Evolutionary conservation across 2,113 vertebrate species (phyloP).

Genomic region (Pangasianodon gigas): DNA sequence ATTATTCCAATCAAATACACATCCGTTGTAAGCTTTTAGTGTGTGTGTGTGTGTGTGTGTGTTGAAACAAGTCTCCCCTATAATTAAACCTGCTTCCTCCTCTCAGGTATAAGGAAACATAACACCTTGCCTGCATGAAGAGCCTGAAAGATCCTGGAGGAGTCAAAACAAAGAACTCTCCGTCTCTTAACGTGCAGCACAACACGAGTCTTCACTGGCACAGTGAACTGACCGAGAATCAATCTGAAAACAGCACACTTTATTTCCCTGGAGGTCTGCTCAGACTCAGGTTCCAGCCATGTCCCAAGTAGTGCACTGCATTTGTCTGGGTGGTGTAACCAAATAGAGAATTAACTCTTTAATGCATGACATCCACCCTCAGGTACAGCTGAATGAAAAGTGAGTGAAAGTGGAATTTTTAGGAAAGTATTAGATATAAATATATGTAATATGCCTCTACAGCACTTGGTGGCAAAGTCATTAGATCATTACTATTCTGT

Average conservation of each 20-base stretch:
- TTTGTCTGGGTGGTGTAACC: background rate
- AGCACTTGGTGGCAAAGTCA: background rate
- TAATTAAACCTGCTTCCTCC: background rate
- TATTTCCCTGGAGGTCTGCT: background rate
- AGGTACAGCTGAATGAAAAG: background rate
- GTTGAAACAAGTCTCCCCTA: background rate
- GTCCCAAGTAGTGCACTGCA: background rate
- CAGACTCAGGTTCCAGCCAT: background rate
- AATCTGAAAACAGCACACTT: background rate
- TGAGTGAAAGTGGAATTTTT: background rate
- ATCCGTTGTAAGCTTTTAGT: background rate
- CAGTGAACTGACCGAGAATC: background rate
- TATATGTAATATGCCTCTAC: background rate
- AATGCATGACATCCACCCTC: background rate
- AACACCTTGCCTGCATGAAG: background rate
- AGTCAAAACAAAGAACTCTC: background rate
- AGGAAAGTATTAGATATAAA: background rate
- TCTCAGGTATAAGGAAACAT: constrained; percentile 22
- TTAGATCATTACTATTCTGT: background rate
- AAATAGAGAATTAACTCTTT: background rate
- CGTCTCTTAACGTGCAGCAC: background rate
- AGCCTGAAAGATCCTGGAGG: background rate
- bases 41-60: background rate
- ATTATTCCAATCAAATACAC: background rate
- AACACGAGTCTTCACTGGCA: background rate